Base-by-base conservation (phyloP, 2,888 invertebrate genomes). In the Parnassius orleans region DNA sequence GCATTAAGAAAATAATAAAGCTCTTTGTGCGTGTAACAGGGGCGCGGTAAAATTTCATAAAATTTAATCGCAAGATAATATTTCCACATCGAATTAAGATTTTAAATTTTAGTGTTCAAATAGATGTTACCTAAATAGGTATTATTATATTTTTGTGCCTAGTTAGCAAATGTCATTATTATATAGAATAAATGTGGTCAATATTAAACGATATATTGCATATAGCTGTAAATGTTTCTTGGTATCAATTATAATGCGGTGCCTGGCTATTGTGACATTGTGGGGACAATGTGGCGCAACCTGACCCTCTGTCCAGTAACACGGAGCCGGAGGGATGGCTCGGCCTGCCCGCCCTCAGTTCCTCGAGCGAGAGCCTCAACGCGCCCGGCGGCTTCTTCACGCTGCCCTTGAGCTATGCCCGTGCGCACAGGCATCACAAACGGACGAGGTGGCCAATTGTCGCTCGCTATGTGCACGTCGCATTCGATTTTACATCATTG, bases 381-480 rank as follows among this genome's bases (percentile, higher is more conserved):
- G 90, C 93, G 82, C 89, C 86, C 68, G 93, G 93, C 76, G 94
- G 94, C 72, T 93, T 94, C 90, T 94, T 94, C 92, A 94, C 94
- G 80, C 92, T 94, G 92, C 94, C 94, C 78, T 92, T 95, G 90
- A 95, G 95, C 90, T 95, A 95, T 92, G 95, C 95, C 92, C 94
- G 95, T 87, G 95, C 94, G 92, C 94, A 94, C 90, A 93, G 93
- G 76, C 95, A 95, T 83, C 95, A 95, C 91, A 96, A 95, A 91
- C 93, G 95, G 90, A 95, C 95, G 93, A 95, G 95, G 96, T 96
- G 94, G 83, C 77, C 72, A 70, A 73, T 75, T 78, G 76, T 75
- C 79, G 77, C 79, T 78, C 79, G 80, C 81, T 82, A 82, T 76
- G 79, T 85, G 86, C 86, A 86, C 87, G 83, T 80, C 79, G 77